These are phyloP conservation scores for Drosophila guanche DNA, from an alignment of 1,140 invertebrate genomes.

Conservation along the genomic window DNA sequence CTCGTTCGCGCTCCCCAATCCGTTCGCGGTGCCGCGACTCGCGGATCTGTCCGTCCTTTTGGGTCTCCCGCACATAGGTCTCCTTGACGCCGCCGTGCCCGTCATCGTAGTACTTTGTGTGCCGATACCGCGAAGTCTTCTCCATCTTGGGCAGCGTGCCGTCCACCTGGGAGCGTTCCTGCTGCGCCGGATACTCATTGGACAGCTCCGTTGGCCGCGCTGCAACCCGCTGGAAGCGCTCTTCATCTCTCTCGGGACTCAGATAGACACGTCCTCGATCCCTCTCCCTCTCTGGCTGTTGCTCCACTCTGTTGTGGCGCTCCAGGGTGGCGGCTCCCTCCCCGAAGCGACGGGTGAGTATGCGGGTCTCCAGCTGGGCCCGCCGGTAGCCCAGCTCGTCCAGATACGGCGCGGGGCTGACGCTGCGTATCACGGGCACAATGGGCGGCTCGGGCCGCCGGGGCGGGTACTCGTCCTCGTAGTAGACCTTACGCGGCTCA, in stretches of 20 bases:
- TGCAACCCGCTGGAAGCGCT: constrained; percentile 51
- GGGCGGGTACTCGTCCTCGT: constrained; percentile 71
- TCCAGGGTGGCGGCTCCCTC: constrained; percentile 63
- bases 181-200: constrained; percentile 31
- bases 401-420: constrained; percentile 84
- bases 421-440: constrained; percentile 75
- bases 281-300: constrained; percentile 23
- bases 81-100: constrained; percentile 84
- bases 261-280: constrained; percentile 2
- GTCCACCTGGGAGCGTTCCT: constrained; percentile 56
- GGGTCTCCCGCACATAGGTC: constrained; percentile 85
- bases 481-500: constrained; percentile 84
- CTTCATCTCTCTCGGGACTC: constrained; percentile 45
- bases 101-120: constrained; percentile 82
- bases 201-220: constrained; percentile 48
- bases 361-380: constrained; percentile 89
- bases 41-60: constrained; percentile 85
- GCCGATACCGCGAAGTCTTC: constrained; percentile 74
- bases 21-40: constrained; percentile 84
- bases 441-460: constrained; percentile 76
- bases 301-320: constrained; percentile 9
- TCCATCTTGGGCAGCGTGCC: constrained; percentile 60
- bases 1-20: constrained; percentile 71
- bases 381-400: constrained; percentile 87
- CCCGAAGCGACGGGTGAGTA: constrained; percentile 75